Conservation (phyloP, 2,888 invertebrate genomes). For the Schizotus pectinicornis region DNA sequence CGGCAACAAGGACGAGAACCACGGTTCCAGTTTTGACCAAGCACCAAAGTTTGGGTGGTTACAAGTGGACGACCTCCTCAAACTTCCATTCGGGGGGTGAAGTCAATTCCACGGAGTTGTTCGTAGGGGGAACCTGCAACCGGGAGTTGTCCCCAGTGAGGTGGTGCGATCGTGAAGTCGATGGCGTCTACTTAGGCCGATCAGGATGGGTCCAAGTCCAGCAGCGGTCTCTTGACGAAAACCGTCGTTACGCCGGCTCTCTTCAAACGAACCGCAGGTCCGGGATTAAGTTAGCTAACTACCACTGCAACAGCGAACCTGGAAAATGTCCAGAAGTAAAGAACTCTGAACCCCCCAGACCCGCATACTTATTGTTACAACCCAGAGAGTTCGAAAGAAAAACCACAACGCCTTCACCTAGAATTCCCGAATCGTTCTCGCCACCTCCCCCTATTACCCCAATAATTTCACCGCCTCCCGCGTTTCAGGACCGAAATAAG, state of each 20-base stretch:
- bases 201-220: conserved; percentile 67
- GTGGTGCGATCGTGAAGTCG: conserved; percentile 66
- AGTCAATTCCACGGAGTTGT: conserved; percentile 58
- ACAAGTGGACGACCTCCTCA: conserved; percentile 45
- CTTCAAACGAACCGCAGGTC: conserved; percentile 44
- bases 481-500: conserved; percentile 66
- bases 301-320: conserved; percentile 60
- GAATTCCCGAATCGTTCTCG: conserved; percentile 59
- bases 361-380: conserved; percentile 53
- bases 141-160: conserved; percentile 65
- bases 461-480: conserved; percentile 73
- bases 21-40: conserved; percentile 49
- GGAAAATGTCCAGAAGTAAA: conserved; percentile 31
- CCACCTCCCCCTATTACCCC: conserved; percentile 70
- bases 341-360: conserved; percentile 46
- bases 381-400: conserved; percentile 52
- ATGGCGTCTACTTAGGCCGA: conserved; percentile 64
- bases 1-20: conserved; percentile 41
- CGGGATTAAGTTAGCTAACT: conserved; percentile 61
- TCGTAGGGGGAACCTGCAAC: conserved; percentile 56
- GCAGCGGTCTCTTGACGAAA: conserved; percentile 63
- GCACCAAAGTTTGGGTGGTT: conserved; percentile 51
- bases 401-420: conserved; percentile 54
- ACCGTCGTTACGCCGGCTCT: conserved; percentile 51
- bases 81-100: conserved; percentile 56